Conservation (phyloP, 2,797 vertebrate species). For the Carcharodon carcharias region DNA sequence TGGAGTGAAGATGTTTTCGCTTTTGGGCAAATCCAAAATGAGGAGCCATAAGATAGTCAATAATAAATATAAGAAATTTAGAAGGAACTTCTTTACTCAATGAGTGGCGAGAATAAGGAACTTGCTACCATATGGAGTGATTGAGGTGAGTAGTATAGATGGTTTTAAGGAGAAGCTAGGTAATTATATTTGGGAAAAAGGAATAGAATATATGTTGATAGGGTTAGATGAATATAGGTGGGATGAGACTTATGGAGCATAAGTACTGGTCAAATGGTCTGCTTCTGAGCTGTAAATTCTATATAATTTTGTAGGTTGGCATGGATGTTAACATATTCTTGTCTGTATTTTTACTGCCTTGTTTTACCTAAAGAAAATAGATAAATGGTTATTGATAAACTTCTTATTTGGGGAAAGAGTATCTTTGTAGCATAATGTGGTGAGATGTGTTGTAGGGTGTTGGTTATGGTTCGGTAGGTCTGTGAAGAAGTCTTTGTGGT, state of each 20-base stretch:
- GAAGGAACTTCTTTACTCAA: background rate
- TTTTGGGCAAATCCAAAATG: background rate
- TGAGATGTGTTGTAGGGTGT: too few species aligned
- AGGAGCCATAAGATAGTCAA: background rate
- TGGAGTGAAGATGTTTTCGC: background rate
- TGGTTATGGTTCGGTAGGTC: too few species aligned
- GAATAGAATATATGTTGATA: background rate
- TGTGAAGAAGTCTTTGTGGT: too few species aligned
- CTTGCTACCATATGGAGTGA: background rate
- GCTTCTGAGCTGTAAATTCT: background rate
- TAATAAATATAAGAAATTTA: background rate
- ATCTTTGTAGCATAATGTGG: background rate
- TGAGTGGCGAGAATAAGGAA: background rate
- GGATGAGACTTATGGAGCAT: background rate
- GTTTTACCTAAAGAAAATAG: background rate
- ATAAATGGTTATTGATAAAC: background rate
- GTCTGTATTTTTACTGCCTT: background rate
- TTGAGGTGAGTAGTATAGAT: background rate
- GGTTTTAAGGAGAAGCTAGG: background rate
- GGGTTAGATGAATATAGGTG: background rate
- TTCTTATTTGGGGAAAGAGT: background rate
- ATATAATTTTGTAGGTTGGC: background rate
- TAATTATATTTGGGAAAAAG: background rate
- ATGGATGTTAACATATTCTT: background rate
- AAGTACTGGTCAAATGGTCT: background rate